Conservation (phyloP, 2,113 vertebrate genomes). For the Oncorhynchus masou region DNA sequence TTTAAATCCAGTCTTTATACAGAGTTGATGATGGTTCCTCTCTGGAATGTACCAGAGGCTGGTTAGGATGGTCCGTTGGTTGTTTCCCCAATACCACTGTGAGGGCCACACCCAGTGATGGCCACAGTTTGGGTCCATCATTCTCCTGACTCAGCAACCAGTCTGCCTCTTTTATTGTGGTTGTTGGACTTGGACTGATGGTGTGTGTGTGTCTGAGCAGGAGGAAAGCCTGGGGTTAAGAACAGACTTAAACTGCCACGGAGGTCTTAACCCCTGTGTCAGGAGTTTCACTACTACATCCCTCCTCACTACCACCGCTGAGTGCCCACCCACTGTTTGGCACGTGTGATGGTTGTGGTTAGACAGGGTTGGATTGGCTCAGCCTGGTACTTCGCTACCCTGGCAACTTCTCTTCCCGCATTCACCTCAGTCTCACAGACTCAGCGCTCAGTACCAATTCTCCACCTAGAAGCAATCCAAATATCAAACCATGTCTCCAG, state of each 20-base stretch:
- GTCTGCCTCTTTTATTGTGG: no score
- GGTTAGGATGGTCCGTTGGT: neutral
- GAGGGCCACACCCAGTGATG: neutral
- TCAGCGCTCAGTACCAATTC: neutral
- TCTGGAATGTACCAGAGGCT: neutral
- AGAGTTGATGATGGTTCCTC: no score
- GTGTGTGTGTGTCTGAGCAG: slow-evolving; percentile 15
- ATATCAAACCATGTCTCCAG: neutral
- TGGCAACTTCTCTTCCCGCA: slow-evolving; percentile 12
- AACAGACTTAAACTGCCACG: slow-evolving; percentile 21
- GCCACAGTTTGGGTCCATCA: neutral
- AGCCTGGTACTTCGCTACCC: slow-evolving; percentile 20
- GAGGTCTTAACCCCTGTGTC: slow-evolving; percentile 27
- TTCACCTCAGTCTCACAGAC: neutral
- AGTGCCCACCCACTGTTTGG: slow-evolving; percentile 45
- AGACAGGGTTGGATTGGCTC: slow-evolving; percentile 14
- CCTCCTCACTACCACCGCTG: slow-evolving; percentile 18
- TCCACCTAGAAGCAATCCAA: neutral
- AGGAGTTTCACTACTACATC: slow-evolving; percentile 14
- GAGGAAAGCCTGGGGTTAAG: slow-evolving; percentile 18
- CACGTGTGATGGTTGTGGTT: slow-evolving; percentile 26
- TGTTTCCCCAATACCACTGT: neutral
- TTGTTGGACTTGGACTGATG: neutral
- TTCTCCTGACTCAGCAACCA: no score
- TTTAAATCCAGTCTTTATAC: no score